phyloP scores from a whole-genome alignment of 1,140 invertebrate species.

The Ooceraea biroi region DNA sequence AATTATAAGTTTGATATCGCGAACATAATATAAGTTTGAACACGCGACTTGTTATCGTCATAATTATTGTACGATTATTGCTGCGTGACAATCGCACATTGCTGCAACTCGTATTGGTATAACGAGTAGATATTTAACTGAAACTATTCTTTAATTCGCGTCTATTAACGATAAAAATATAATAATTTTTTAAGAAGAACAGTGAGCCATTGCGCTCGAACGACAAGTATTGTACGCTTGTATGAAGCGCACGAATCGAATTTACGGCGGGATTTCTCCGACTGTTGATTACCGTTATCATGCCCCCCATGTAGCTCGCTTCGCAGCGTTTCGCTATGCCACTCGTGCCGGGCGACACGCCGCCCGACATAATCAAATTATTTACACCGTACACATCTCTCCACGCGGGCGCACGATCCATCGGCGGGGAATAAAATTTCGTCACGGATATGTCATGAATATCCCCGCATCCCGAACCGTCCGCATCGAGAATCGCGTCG shows the following conservation, averaged over 20 bases:
- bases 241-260: not conserved
- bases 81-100: too few species aligned
- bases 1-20: not conserved
- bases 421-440: slow-evolving; percentile 58
- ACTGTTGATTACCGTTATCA: slow-evolving; percentile 44
- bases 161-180: too few species aligned
- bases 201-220: too few species aligned
- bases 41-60: not conserved
- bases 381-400: slow-evolving; percentile 46
- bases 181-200: not conserved
- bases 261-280: slow-evolving; percentile 33
- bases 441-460: slow-evolving; percentile 71
- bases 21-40: not conserved
- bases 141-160: too few species aligned
- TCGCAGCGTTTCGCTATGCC: slow-evolving; percentile 48
- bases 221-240: too few species aligned
- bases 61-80: slow-evolving; percentile 16
- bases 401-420: slow-evolving; percentile 35
- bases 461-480: slow-evolving; percentile 34
- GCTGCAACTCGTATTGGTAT: too few species aligned
- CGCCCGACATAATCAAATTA: slow-evolving; percentile 52
- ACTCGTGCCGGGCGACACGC: slow-evolving; percentile 35
- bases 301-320: not conserved
- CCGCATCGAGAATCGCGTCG: slow-evolving; percentile 39
- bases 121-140: too few species aligned